These are phyloP conservation scores for Gavia stellata DNA, from an alignment of 2,113 vertebrate genomes.

Conservation along the genomic window DNA sequence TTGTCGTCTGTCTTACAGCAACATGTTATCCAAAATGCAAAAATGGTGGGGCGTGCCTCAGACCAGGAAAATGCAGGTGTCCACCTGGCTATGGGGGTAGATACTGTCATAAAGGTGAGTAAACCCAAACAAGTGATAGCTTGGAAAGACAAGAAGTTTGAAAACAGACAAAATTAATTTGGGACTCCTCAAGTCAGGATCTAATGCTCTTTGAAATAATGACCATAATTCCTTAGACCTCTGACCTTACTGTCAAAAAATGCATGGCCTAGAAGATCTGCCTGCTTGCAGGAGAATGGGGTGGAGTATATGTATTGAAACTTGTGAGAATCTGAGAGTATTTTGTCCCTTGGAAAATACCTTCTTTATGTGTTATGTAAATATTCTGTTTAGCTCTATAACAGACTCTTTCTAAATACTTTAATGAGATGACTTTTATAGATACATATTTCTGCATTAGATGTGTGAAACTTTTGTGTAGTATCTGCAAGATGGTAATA, in stretches of 20 bases:
- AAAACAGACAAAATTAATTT: not conserved
- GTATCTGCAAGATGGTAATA: not conserved
- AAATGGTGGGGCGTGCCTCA: conserved; percentile 82
- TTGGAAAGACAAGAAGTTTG: not conserved
- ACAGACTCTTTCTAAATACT: not conserved
- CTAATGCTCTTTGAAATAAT: not conserved
- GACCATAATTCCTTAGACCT: not conserved
- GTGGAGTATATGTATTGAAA: not conserved
- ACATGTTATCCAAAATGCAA: conserved; percentile 85
- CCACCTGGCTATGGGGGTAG: conserved; percentile 77
- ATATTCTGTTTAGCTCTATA: not conserved
- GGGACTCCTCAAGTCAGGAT: not conserved
- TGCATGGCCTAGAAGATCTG: not conserved
- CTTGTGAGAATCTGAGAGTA: not conserved
- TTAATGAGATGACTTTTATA: not conserved
- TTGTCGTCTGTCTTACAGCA: conserved; percentile 33
- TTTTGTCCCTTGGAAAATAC: not conserved
- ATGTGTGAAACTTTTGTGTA: not conserved
- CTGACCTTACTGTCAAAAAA: not conserved
- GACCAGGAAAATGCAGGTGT: conserved; percentile 85
- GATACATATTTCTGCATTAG: not conserved
- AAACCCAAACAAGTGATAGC: not conserved
- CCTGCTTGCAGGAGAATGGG: not conserved
- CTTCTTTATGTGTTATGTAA: not conserved
- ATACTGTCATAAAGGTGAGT: conserved; percentile 85